Evolutionary conservation across 64 coral and sea anemone genomes (phyloP), one percentile per base, ranked within the genome.

Genomic region (Hydrozoanthus tunicans): DNA sequence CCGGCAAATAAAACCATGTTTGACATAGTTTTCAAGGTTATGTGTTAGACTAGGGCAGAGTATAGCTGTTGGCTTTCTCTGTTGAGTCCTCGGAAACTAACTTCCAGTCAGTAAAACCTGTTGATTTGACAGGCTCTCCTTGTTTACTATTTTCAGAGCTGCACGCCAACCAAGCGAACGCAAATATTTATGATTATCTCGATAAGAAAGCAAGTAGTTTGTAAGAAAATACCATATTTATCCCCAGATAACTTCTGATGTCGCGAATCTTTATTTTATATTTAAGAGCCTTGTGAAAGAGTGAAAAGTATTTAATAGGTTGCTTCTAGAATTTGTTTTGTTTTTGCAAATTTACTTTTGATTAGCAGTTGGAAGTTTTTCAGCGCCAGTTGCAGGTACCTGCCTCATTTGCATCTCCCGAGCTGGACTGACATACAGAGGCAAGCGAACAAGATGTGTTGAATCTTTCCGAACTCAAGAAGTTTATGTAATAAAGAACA

Each of bases 371-470:
- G 78, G 78, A 61, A 2, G 79, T 62, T 81, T 81, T 51, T 62
- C 79, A 62, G 15, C 79, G 63, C 79, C 79, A 62, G 59, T 25
- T 63, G 58, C 79, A 26, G 79, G 79, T 81, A 81, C 79, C 79
- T 62, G 79, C 6, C 6, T 62, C 10, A 62, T 7, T 62, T 20
- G 10, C 58, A 2, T 27, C 63, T 81, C 1, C 20, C 0, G 25
- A 12, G 26, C 59, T 63, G 24, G 8, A 43, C 7, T 17, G 43
- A 9, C 23, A 64, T 23, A 43, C 26, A 13, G 25, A 76, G 27
- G 53, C 14, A 12, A 64, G 51, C 24, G 79, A 61, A 63, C 9
- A 59, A 51, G 4, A 32, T 14, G 51, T 61, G 9, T 15, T 26
- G 55, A 6, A 61, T 62, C 23, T 62, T 63, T 15, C 3, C 58